Evolutionary conservation across 2,113 vertebrate genomes (phyloP), one percentile per base, ranked within the genome.

Genomic region (Chiloscyllium plagiosum): DNA sequence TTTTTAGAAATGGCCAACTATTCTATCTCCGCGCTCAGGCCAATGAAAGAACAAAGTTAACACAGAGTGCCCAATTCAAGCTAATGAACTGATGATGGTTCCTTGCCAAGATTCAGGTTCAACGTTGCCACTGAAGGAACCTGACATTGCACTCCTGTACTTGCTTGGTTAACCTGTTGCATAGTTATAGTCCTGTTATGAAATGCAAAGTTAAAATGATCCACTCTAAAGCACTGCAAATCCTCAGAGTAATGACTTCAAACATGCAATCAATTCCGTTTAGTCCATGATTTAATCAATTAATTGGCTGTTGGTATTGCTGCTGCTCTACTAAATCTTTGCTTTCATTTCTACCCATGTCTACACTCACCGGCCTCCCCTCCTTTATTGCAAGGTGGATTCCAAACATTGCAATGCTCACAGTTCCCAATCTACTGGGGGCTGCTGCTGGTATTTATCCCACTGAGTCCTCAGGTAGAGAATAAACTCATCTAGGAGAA

Each of bases 261-360:
- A 90, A 90, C 87, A 61, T 90, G 87, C 87, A 90, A 90, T 90
- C 87, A 90, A 56, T 90, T 90, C 50, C 12, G 87, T 90, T 90
- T 61, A 90, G 87, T 90, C 52, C 52, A 90, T 61, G 47, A 90
- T 61, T 61, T 61, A 90, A 90, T 52, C 87, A 90, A 90, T 90
- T 90, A 61, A 90, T 90, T 90, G 87, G 87, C 56, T 52, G 87
- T 90, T 90, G 26, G 47, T 61, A 61, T 61, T 33, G 20, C 52
- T 33, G 26, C 50, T 90, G 87, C 87, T 90, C 87, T 61, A 22
- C 87, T 90, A 90, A 90, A 5, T 13, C 87, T 90, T 90, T 52
- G 50, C 87, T 90, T 61, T 90, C 52, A 90, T 56, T 56, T 61
- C 87, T n/a, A 90, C 17, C 87, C 87, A 12, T 61, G 56, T 61